These are phyloP conservation scores for Elephantulus edwardii DNA, from an alignment of 2,113 vertebrate species.

Conservation along the genomic window DNA sequence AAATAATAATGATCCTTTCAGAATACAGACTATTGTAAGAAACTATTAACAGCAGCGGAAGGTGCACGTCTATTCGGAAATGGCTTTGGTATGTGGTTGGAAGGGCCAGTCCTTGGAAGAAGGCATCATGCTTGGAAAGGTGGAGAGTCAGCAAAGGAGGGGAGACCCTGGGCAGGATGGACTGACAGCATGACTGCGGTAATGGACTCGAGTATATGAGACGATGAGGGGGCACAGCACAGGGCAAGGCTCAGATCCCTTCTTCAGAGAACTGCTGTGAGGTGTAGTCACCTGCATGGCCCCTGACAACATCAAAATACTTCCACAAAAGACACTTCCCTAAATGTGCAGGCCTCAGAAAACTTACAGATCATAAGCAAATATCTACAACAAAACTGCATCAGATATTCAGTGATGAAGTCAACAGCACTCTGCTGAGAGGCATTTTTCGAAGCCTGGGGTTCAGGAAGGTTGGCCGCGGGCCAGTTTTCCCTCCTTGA, in stretches of 20 bases:
- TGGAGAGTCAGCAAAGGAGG: too few relatives aligned
- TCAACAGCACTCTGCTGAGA: neutral
- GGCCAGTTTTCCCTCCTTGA: neutral
- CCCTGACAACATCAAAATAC: neutral
- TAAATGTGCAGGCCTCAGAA: neutral
- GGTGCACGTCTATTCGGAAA: neutral
- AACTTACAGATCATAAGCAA: neutral
- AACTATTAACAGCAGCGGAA: neutral
- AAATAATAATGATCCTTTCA: neutral
- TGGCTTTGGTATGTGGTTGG: too few relatives aligned
- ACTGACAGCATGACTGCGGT: too few relatives aligned
- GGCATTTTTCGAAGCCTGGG: neutral
- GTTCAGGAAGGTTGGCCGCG: neutral
- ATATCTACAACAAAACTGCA: neutral
- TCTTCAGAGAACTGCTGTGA: too few relatives aligned
- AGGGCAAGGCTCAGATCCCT: too few relatives aligned
- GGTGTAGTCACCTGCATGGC: too few relatives aligned
- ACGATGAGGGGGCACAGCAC: too few relatives aligned
- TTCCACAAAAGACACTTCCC: neutral
- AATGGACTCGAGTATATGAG: too few relatives aligned
- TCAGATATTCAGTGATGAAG: neutral
- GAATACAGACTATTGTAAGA: neutral
- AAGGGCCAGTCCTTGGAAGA: too few relatives aligned
- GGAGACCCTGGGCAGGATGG: too few relatives aligned
- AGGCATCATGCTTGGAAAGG: too few relatives aligned